Evolutionary conservation across 2,113 vertebrate genomes (phyloP).

Genomic region (Aplodontia rufa): DNA sequence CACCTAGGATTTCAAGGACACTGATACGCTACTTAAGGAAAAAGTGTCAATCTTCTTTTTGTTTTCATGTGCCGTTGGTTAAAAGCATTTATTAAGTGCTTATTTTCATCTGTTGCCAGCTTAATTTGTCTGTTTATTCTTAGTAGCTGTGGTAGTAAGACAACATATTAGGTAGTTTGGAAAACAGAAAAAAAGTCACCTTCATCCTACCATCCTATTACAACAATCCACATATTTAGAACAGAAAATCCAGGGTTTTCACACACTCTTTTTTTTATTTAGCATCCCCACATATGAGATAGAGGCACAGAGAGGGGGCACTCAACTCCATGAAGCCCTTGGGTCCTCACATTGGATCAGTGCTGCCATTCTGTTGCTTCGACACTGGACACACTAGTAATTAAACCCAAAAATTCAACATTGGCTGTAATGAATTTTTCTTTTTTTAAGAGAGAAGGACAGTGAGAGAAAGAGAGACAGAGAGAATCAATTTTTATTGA

Average conservation of each 20-base stretch:
- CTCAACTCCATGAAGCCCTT: too few species aligned
- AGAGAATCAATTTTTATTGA: too few species aligned
- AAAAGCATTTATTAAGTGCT: neutral
- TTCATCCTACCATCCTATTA: neutral
- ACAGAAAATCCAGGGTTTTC: neutral
- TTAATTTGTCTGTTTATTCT: neutral
- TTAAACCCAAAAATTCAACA: too few species aligned
- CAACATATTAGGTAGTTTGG: neutral
- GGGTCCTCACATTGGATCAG: neutral
- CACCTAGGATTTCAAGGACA: neutral
- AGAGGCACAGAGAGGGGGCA: neutral
- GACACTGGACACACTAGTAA: neutral
- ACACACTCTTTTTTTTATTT: neutral
- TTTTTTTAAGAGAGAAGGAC: too few species aligned
- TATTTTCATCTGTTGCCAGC: neutral
- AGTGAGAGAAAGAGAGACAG: too few species aligned
- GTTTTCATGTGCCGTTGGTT: neutral
- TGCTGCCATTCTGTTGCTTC: neutral
- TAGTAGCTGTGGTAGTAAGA: neutral
- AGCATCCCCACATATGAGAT: neutral
- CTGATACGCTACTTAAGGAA: neutral
- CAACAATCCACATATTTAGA: neutral
- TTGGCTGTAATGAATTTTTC: too few species aligned
- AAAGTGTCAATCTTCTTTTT: neutral
- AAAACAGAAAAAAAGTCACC: constrained; percentile 19